These are phyloP conservation scores for Lordiphosa mommai DNA, from an alignment of 1,140 invertebrate species.

Conservation along the genomic window DNA sequence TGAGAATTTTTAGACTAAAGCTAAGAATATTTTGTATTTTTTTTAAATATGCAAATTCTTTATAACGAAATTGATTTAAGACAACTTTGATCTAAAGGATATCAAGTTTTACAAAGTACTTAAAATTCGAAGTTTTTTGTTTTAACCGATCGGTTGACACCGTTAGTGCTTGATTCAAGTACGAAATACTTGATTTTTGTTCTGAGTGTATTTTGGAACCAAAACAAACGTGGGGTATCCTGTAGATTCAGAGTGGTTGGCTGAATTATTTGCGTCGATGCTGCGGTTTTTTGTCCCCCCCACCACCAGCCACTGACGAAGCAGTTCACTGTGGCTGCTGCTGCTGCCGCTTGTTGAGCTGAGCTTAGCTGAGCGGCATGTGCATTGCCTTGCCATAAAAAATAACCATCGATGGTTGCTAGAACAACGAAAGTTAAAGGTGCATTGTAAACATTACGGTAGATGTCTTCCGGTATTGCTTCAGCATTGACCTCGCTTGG, in stretches of 20 bases:
- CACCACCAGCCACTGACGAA: constrained; percentile 1
- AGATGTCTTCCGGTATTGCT: constrained; percentile 17
- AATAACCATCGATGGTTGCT: constrained; percentile 4
- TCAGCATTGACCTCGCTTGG: constrained; percentile 11
- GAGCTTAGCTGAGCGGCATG: not conserved
- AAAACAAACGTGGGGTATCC: not conserved
- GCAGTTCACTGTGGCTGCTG: not conserved
- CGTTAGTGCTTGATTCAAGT: too few relatives aligned
- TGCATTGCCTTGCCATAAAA: constrained; percentile 10
- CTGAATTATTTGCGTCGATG: constrained; percentile 9
- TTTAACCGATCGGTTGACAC: too few relatives aligned
- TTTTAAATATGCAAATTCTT: too few relatives aligned
- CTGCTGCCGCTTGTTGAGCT: not conserved
- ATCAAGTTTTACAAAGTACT: too few relatives aligned
- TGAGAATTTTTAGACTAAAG: too few relatives aligned
- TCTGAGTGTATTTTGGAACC: too few relatives aligned
- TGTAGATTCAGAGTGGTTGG: constrained; percentile 4
- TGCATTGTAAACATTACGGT: constrained; percentile 17
- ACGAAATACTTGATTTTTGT: too few relatives aligned
- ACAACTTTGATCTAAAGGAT: too few relatives aligned
- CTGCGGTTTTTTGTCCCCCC: constrained; percentile 4
- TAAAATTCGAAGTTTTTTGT: too few relatives aligned
- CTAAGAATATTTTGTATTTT: too few relatives aligned
- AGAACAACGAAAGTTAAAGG: constrained; percentile 19
- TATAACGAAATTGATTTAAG: too few relatives aligned